phyloP scores from a whole-genome alignment of 2,797 vertebrate genomes.

The Amazona finschi region DNA sequence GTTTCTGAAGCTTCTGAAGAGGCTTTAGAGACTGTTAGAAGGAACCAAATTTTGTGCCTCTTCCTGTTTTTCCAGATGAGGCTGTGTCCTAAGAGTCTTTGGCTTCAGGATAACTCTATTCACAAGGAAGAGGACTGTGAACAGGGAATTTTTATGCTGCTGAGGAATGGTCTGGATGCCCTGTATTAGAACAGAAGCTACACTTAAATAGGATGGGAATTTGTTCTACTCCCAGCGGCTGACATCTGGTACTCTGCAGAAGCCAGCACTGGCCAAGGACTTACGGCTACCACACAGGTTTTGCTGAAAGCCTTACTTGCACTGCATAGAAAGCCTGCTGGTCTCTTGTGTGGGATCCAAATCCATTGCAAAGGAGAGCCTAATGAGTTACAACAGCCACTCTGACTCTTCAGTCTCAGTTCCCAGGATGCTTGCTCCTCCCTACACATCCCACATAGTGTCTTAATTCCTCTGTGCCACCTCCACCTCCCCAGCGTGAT shows the following conservation, averaged over 20 bases:
- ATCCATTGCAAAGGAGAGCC: background rate
- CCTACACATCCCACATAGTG: background rate
- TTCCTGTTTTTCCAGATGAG: background rate
- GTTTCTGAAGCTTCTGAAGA: constrained; percentile 3
- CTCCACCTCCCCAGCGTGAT: background rate
- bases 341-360: background rate
- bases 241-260: background rate
- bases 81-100: background rate
- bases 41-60: background rate
- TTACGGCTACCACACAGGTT: rapidly evolving
- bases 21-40: background rate
- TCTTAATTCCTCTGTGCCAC: background rate
- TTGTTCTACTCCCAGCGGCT: background rate
- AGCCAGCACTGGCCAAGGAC: background rate
- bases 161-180: background rate
- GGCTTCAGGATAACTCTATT: background rate
- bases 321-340: background rate
- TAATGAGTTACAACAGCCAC: background rate
- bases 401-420: background rate
- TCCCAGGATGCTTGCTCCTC: background rate
- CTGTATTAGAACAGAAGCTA: background rate
- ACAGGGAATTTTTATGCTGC: background rate
- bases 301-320: background rate
- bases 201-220: background rate
- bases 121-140: background rate